Evolutionary conservation across 2,888 invertebrate genomes (phyloP).

Genomic region (Azorinus chamasolen): DNA sequence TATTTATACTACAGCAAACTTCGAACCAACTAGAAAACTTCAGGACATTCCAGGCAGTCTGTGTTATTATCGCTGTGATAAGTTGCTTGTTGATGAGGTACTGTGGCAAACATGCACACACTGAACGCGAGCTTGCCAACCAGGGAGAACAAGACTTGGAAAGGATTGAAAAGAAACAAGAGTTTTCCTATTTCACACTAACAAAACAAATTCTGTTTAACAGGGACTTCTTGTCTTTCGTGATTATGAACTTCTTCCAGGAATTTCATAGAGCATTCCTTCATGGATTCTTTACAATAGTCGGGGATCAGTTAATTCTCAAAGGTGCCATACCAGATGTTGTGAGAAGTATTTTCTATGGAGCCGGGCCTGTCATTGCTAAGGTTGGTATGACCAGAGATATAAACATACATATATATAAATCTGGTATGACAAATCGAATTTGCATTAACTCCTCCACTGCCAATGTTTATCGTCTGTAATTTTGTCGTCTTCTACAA

Average conservation of each 20-base stretch:
- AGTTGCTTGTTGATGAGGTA: constrained; percentile 76
- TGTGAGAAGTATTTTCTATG: constrained; percentile 77
- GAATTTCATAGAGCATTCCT: constrained; percentile 76
- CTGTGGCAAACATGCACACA: constrained; percentile 77
- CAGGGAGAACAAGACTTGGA: constrained; percentile 28
- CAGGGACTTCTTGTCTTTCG: constrained; percentile 80
- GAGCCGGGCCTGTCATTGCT: constrained; percentile 64
- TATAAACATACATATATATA: too few species aligned
- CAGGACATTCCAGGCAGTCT: constrained; percentile 80
- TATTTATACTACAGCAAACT: constrained; percentile 76
- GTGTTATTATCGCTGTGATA: constrained; percentile 78
- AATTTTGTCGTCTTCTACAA: too few species aligned
- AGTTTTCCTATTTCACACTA: constrained; percentile 65
- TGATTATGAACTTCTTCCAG: constrained; percentile 80
- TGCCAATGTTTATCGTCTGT: too few species aligned
- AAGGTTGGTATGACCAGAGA: constrained; percentile 72
- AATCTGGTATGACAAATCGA: too few species aligned
- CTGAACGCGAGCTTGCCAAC: constrained; percentile 74
- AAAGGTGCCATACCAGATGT: constrained; percentile 65
- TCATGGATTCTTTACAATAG: constrained; percentile 77
- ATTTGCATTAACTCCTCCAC: too few species aligned
- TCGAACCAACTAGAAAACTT: constrained; percentile 84
- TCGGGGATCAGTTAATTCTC: constrained; percentile 78
- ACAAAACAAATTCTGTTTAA: constrained; percentile 76
- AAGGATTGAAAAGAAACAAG: constrained; percentile 34